Evolutionary conservation across 92 coral and sea anemone species (phyloP).

Genomic region (Anthopleura xanthogrammica): DNA sequence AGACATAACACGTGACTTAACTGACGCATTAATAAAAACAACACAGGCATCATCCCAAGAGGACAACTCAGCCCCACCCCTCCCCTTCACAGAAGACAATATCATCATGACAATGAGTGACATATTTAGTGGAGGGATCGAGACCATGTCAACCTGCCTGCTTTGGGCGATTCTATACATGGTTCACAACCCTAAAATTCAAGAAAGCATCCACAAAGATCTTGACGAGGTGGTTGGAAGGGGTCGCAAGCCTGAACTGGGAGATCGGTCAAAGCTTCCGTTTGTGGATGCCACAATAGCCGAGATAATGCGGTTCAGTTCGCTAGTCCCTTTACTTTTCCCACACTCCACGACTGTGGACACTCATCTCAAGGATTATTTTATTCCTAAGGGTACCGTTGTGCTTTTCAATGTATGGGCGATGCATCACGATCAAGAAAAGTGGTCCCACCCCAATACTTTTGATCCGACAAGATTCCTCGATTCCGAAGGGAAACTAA

Average conservation of each 20-base stretch:
- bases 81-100: constrained; percentile 80
- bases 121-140: constrained; percentile 90
- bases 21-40: constrained; percentile 88
- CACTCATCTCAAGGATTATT: constrained; percentile 69
- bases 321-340: constrained; percentile 87
- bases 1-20: constrained; percentile 86
- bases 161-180: constrained; percentile 92
- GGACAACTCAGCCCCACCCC: constrained; percentile 28
- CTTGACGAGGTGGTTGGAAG: constrained; percentile 76
- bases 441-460: constrained; percentile 78
- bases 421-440: constrained; percentile 85
- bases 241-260: constrained; percentile 74
- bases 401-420: constrained; percentile 91
- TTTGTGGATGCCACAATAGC: constrained; percentile 85
- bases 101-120: constrained; percentile 81
- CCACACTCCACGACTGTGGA: constrained; percentile 95
- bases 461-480: constrained; percentile 91
- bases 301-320: constrained; percentile 82
- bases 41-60: constrained; percentile 51
- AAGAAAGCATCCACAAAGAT: constrained; percentile 75
- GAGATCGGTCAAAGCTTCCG: constrained; percentile 77
- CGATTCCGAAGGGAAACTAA: constrained; percentile 69
- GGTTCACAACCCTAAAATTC: constrained; percentile 80
- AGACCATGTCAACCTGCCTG: constrained; percentile 84
- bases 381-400: constrained; percentile 83